Percentiles rank a stretch among this genome's conserved stretches.
Conservation (phyloP, 2,888 invertebrate species). For the Euclidia mi region DNA sequence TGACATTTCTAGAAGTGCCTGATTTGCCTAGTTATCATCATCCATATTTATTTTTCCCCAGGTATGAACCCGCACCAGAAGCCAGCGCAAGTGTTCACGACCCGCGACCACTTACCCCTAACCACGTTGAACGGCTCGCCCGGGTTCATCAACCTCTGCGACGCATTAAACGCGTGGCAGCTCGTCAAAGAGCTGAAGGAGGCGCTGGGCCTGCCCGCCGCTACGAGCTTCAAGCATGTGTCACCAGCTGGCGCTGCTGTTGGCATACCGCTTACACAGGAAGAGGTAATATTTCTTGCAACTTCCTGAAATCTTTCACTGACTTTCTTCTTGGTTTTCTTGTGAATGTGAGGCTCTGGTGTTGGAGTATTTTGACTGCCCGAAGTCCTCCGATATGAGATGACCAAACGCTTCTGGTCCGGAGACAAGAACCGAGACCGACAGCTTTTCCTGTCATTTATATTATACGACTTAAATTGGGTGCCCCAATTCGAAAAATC, state of each 20-base stretch:
- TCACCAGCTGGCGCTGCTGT: slow-evolving; percentile 99
- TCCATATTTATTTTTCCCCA: slow-evolving; percentile 39
- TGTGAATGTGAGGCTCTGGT: too few relatives aligned
- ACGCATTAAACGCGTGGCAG: slow-evolving; percentile 99
- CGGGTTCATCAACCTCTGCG: slow-evolving; percentile 99
- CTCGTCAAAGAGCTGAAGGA: slow-evolving; percentile 96
- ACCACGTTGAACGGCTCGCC: slow-evolving; percentile 98
- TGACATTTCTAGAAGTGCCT: too few relatives aligned
- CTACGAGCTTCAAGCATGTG: slow-evolving; percentile 99
- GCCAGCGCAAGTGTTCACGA: slow-evolving; percentile 97
- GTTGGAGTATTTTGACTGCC: too few relatives aligned
- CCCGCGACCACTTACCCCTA: slow-evolving; percentile 94
- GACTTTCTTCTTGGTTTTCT: too few relatives aligned
- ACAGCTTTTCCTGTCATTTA: too few relatives aligned
- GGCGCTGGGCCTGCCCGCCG: slow-evolving; percentile 96
- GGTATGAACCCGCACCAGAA: slow-evolving; percentile 99
- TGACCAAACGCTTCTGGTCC: too few relatives aligned
- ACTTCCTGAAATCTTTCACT: too few relatives aligned
- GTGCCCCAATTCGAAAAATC: too few relatives aligned
- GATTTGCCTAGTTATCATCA: not conserved
- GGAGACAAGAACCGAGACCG: too few relatives aligned
- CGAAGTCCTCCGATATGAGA: too few relatives aligned
- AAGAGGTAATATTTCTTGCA: slow-evolving; percentile 92
- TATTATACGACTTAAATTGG: too few relatives aligned
- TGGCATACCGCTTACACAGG: slow-evolving; percentile 93